Conservation (phyloP, 2,888 invertebrate genomes). For the Carabus problematicus region DNA sequence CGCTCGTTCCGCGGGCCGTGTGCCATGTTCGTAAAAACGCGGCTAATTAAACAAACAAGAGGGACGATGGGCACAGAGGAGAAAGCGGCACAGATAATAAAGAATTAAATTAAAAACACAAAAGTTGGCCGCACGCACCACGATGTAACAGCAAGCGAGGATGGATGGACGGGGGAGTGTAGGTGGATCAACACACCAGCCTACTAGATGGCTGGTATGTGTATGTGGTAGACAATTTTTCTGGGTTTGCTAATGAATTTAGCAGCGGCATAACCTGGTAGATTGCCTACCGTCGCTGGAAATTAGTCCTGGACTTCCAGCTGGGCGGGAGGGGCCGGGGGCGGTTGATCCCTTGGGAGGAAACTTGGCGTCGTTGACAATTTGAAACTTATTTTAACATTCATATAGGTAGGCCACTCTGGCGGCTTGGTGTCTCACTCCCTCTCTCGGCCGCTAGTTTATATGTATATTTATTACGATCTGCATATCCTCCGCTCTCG, state of each 20-base stretch:
- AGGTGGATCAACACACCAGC: background rate
- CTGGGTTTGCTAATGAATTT: slow-evolving; percentile 57
- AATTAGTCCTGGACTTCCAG: slow-evolving; percentile 20
- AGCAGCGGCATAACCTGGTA: slow-evolving; percentile 53
- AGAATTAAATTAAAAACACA: slow-evolving; percentile 51
- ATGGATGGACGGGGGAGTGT: background rate
- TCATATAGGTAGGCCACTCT: slow-evolving; percentile 58
- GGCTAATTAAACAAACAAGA: slow-evolving; percentile 43
- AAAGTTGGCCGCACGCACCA: slow-evolving; percentile 32
- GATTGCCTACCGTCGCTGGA: slow-evolving; percentile 49
- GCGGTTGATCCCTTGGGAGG: slow-evolving; percentile 55
- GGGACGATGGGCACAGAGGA: slow-evolving; percentile 41
- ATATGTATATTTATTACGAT: slow-evolving; percentile 62
- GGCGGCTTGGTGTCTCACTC: background rate
- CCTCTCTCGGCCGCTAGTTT: slow-evolving; percentile 55
- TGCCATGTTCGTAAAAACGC: slow-evolving; percentile 30
- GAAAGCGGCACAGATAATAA: slow-evolving; percentile 49
- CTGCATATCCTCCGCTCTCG: slow-evolving; percentile 51
- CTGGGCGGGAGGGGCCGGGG: slow-evolving; percentile 7
- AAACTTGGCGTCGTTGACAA: slow-evolving; percentile 63
- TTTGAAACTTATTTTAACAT: slow-evolving; percentile 65
- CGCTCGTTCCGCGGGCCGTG: background rate
- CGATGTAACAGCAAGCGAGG: background rate
- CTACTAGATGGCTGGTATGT: background rate
- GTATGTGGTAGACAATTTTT: slow-evolving; percentile 52